Evolutionary conservation across 2,797 vertebrate genomes (phyloP).

Genomic region (Chanos chanos): DNA sequence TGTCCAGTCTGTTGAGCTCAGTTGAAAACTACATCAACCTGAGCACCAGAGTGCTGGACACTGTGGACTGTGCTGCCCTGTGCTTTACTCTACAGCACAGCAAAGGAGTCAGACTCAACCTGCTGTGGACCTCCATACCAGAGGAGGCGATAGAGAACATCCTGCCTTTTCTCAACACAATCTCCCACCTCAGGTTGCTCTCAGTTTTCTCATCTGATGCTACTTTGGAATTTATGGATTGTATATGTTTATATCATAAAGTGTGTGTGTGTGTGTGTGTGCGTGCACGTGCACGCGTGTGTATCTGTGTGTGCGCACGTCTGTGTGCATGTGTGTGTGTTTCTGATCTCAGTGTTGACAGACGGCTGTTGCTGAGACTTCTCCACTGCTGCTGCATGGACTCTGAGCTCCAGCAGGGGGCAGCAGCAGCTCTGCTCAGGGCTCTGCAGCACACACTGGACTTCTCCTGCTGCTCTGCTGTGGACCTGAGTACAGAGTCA

Average conservation of each 20-base stretch:
- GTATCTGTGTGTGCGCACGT: no score
- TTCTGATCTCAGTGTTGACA: slow-evolving; percentile 44
- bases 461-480: slow-evolving; percentile 33
- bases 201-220: not conserved
- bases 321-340: not conserved
- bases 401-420: slow-evolving; percentile 41
- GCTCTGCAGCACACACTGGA: slow-evolving; percentile 45
- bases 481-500: slow-evolving; percentile 23
- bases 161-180: slow-evolving; percentile 23
- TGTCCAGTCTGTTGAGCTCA: slow-evolving; percentile 49
- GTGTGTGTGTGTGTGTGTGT: no score
- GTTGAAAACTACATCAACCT: slow-evolving; percentile 44
- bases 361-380: slow-evolving; percentile 46
- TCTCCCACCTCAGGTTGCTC: slow-evolving; percentile 34
- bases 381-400: slow-evolving; percentile 43
- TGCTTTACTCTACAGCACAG: slow-evolving; percentile 50
- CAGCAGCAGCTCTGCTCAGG: slow-evolving; percentile 37
- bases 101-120: slow-evolving; percentile 45
- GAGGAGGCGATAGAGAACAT: slow-evolving; percentile 24
- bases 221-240: not conserved
- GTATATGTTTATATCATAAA: not conserved
- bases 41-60: slow-evolving; percentile 46
- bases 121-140: slow-evolving; percentile 50
- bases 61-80: slow-evolving; percentile 50
- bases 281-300: no score